A percentile compares a stretch with the other conserved stretches of the same genome.
These are phyloP conservation scores for Antheraea mylitta DNA, from an alignment of 1,140 invertebrate genomes.

Conservation along the genomic window DNA sequence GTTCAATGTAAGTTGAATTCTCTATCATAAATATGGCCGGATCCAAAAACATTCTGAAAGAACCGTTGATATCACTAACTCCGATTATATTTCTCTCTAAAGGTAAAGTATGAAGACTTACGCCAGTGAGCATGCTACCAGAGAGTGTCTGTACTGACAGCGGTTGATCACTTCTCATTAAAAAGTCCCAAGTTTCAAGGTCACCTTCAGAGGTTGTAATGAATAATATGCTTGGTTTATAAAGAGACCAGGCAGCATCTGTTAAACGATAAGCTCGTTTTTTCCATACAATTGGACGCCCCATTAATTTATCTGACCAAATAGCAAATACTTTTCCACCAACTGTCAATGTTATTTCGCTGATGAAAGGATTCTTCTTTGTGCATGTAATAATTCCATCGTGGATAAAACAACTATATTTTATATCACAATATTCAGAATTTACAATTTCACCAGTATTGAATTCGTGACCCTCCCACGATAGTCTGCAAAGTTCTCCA, in stretches of 20 bases:
- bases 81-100: constrained; percentile 76
- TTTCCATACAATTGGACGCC: constrained; percentile 63
- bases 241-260: constrained; percentile 63
- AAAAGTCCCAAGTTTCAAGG: constrained; percentile 68
- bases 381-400: constrained; percentile 82
- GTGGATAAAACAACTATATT: constrained; percentile 79
- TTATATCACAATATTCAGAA: constrained; percentile 74
- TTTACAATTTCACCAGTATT: constrained; percentile 79
- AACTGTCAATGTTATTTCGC: constrained; percentile 75
- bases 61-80: constrained; percentile 81
- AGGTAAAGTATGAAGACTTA: constrained; percentile 75
- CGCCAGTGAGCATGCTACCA: constrained; percentile 71
- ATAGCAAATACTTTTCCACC: constrained; percentile 73
- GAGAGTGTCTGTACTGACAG: constrained; percentile 65
- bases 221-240: constrained; percentile 68
- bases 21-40: constrained; percentile 74
- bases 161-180: constrained; percentile 65
- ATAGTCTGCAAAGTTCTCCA: constrained; percentile 77
- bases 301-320: constrained; percentile 56
- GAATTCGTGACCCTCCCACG: constrained; percentile 82
- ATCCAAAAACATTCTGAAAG: constrained; percentile 80
- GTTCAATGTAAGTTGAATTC: constrained; percentile 42
- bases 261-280: constrained; percentile 61
- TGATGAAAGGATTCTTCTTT: constrained; percentile 78
- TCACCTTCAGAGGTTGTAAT: constrained; percentile 62